Percentiles rank a stretch among this genome's conserved stretches.
Evolutionary conservation across 2,888 invertebrate species (phyloP).

Genomic region (Anthrax anthrax): DNA sequence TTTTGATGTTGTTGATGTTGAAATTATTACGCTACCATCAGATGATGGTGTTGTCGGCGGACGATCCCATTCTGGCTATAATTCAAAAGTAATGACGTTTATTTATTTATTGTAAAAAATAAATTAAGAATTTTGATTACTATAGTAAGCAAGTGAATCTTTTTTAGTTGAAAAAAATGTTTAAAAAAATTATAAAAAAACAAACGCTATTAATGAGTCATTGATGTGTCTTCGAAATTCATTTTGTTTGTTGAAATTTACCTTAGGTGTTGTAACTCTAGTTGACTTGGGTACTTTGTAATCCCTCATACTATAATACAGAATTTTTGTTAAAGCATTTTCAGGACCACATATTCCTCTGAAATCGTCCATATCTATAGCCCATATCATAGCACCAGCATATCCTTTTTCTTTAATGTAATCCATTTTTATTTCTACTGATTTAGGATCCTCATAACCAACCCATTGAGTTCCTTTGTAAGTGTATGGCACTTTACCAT

Average conservation of each 20-base stretch:
- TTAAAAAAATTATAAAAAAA: too few relatives aligned
- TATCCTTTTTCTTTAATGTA: conserved; percentile 71
- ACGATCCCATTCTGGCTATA: conserved; percentile 66
- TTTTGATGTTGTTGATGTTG: conserved; percentile 16
- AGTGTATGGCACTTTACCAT: conserved; percentile 70
- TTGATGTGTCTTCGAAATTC: too few relatives aligned
- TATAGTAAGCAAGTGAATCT: too few relatives aligned
- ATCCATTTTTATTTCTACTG: conserved; percentile 79
- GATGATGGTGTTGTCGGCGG: conserved; percentile 55
- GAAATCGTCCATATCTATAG: conserved; percentile 80
- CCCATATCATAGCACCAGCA: conserved; percentile 85
- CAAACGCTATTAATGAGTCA: too few relatives aligned
- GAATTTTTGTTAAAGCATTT: conserved; percentile 58
- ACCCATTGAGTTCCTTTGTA: conserved; percentile 84
- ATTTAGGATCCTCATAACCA: conserved; percentile 70
- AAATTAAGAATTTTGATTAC: too few relatives aligned
- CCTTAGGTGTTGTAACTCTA: conserved; percentile 50
- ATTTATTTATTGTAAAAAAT: too few relatives aligned
- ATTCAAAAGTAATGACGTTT: conserved; percentile 9
- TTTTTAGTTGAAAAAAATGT: too few relatives aligned
- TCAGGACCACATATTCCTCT: conserved; percentile 64
- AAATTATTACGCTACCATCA: conserved; percentile 20
- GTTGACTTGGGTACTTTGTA: conserved; percentile 55
- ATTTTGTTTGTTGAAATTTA: conserved; percentile 25
- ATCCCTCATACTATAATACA: conserved; percentile 56